A percentile compares a stretch with the other conserved stretches of the same genome.
Evolutionary conservation across 2,888 invertebrate genomes (phyloP).

Genomic region (Gibbula magus): DNA sequence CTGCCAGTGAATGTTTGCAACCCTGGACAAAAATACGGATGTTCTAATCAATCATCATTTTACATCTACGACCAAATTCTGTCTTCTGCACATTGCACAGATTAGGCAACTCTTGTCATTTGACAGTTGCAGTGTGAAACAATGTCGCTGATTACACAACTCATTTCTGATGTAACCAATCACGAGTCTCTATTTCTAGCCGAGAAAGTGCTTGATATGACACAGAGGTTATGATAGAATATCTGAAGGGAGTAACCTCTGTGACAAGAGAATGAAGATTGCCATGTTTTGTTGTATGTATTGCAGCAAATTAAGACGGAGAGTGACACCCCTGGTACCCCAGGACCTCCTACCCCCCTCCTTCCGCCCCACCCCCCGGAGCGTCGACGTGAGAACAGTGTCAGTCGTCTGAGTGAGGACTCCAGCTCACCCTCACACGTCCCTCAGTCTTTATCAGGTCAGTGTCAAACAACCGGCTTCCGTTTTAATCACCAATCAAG

Average conservation of each 20-base stretch:
- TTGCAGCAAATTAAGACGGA: background rate
- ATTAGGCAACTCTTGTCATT: background rate
- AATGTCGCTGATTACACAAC: background rate
- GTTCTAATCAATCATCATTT: too few species aligned
- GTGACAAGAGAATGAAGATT: background rate
- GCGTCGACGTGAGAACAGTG: slow-evolving; percentile 40
- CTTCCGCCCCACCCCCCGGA: slow-evolving; percentile 26
- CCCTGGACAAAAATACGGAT: too few species aligned
- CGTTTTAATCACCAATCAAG: background rate
- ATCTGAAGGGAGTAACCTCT: too few species aligned
- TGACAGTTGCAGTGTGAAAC: background rate
- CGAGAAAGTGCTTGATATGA: too few species aligned
- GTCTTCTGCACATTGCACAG: too few species aligned
- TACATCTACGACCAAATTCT: too few species aligned
- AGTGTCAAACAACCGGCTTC: background rate
- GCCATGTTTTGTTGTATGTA: background rate
- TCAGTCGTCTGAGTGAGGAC: slow-evolving; percentile 62
- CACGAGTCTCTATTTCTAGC: too few species aligned
- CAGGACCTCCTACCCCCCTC: slow-evolving; percentile 38
- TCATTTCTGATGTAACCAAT: too few species aligned
- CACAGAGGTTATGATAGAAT: too few species aligned
- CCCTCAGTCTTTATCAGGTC: background rate
- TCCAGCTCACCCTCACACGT: slow-evolving; percentile 49
- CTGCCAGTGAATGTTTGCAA: too few species aligned
- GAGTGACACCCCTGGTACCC: background rate